Evolutionary conservation across 2,113 vertebrate species (phyloP), one percentile per base, ranked within the genome.

Genomic region (Fregata magnificens): DNA sequence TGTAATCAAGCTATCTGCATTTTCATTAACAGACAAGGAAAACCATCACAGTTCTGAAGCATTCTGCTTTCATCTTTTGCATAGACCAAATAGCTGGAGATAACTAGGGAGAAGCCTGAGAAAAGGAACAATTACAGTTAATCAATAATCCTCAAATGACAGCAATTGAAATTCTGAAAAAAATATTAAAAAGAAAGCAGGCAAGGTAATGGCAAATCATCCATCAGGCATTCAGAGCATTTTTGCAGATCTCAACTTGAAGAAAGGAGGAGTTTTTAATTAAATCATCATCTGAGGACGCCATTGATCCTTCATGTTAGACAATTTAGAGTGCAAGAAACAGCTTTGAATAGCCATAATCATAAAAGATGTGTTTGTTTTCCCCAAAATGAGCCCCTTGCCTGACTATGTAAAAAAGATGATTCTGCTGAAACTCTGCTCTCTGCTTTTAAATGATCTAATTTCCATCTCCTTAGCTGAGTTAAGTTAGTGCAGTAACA

Each of bases 381-480:
- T 50, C 53, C 62, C 59, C 20, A 18, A 25, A 71, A 95, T 67
- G 82, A 93, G 87, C 74, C 91, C 50, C 52, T 91, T 91, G 63
- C 32, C 63, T 93, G 65, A 45, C 62, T 88, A 5, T 21, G 58
- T 36, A 62, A 85, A 86, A 94, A 85, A 90, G 45, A 86, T 91
- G 18, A 90, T 82, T 83, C 63, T 59, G 44, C 71, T 91, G 67
- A 73, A 93, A 91, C 74, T 55, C 53, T 55, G 81, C 74, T 90
- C 45, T 90, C 49, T 94, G 88, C 83, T 94, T 96, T 85, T 94
- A 94, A 97, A 94, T 81, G 42, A 83, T 95, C 91, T 95, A 9
- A 97, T 96, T 97, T 96, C 93, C 91, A 96, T 94, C 90, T 96
- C 83, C 70, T 95, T 94, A 93, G 80, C 95, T 11, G 36, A 93